Percentiles rank a stretch among this genome's conserved stretches.
Evolutionary conservation across 64 coral and sea anemone species (phyloP).

Genomic region (Stichodactyla mertensii): DNA sequence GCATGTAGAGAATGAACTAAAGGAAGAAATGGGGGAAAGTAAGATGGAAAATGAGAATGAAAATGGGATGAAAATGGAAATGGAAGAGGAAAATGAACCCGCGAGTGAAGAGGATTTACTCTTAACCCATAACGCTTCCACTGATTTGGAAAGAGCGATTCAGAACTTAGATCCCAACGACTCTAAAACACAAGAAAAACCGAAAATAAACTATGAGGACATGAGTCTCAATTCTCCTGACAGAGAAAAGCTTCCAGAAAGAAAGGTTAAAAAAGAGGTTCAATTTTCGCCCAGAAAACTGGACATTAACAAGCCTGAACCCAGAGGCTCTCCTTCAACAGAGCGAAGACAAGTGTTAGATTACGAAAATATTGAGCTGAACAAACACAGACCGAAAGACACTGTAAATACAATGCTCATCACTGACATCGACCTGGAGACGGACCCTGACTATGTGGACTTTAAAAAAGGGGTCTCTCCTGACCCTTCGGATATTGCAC

Average conservation of each 20-base stretch:
- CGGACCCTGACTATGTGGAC: slow-evolving; percentile 32
- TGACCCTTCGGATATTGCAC: not conserved
- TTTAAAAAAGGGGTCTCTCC: slow-evolving; percentile 27
- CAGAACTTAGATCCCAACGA: not conserved
- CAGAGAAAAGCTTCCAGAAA: not conserved
- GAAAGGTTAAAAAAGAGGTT: not conserved
- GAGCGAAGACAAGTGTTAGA: slow-evolving; percentile 14
- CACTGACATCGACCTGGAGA: slow-evolving; percentile 37
- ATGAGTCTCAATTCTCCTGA: slow-evolving; percentile 13
- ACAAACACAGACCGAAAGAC: not conserved
- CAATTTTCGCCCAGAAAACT: not conserved
- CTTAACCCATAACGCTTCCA: not conserved
- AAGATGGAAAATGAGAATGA: not conserved
- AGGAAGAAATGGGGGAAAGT: not conserved
- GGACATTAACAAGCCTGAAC: not conserved
- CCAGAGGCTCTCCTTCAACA: not conserved
- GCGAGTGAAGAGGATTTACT: not conserved
- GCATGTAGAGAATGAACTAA: not conserved
- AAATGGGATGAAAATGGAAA: not conserved
- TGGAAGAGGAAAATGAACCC: not conserved
- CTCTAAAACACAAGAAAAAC: not conserved
- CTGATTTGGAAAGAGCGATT: not conserved
- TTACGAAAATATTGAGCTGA: slow-evolving; percentile 50
- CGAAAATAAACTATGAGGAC: slow-evolving; percentile 40
- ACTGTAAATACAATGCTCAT: slow-evolving; percentile 34